These are phyloP conservation scores for Drosophila rubida DNA, from an alignment of 2,888 invertebrate genomes.

Conservation along the genomic window DNA sequence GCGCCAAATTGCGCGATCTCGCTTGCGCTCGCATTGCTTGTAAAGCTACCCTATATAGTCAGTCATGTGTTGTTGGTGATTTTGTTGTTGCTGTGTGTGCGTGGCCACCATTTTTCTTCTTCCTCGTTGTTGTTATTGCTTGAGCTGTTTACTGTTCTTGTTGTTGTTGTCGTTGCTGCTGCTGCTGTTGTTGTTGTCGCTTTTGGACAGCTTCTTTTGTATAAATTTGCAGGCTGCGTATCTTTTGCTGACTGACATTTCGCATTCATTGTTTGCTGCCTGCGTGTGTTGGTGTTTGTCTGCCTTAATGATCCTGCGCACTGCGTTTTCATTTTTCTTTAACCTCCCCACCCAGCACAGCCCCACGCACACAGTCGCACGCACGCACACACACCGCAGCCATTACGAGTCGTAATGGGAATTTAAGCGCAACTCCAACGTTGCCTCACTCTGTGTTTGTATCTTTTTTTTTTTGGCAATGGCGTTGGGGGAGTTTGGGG, in stretches of 20 bases:
- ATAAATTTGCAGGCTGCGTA: constrained; percentile 64
- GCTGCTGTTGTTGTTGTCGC: constrained; percentile 37
- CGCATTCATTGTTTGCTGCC: constrained; percentile 61
- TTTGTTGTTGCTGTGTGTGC: constrained; percentile 32
- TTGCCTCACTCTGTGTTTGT: constrained; percentile 43
- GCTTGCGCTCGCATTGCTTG: constrained; percentile 23
- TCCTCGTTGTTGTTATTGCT: constrained; percentile 20
- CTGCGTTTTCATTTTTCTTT: constrained; percentile 77
- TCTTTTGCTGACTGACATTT: constrained; percentile 70
- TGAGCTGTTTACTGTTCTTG: constrained; percentile 14
- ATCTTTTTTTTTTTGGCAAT: constrained; percentile 28
- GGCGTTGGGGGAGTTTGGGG: constrained; percentile 22
- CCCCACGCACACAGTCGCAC: constrained; percentile 27
- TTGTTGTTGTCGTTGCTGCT: constrained; percentile 29
- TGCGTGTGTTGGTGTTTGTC: constrained; percentile 49
- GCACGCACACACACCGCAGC: constrained; percentile 65
- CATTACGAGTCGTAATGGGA: constrained; percentile 82
- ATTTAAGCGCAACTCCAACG: constrained; percentile 75
- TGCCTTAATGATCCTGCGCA: constrained; percentile 82
- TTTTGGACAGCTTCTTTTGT: constrained; percentile 66
- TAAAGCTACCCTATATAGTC: constrained; percentile 59
- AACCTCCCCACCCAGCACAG: constrained; percentile 27
- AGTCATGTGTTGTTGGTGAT: constrained; percentile 39
- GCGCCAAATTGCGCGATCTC: constrained; percentile 4
- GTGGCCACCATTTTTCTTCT: constrained; percentile 60